These are phyloP conservation scores for Phalera bucephala DNA, from an alignment of 2,888 invertebrate species.

Conservation along the genomic window DNA sequence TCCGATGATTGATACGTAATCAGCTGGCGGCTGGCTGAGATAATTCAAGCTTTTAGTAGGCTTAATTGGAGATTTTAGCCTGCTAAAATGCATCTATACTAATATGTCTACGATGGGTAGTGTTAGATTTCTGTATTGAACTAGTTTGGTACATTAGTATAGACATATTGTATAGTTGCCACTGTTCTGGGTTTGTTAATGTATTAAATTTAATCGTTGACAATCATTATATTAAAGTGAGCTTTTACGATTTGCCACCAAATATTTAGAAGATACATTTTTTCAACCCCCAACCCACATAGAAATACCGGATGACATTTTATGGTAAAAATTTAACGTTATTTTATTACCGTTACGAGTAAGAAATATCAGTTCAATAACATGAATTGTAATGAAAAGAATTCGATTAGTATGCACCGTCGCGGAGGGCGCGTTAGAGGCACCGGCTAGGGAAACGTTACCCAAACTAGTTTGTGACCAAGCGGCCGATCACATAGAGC, in stretches of 20 bases:
- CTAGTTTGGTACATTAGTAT: too few species aligned
- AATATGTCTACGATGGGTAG: too few species aligned
- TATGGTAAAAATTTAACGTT: constrained; percentile 28
- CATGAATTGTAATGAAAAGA: constrained; percentile 62
- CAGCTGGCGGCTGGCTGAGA: constrained; percentile 9
- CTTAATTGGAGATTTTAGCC: neutral
- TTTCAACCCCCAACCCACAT: neutral
- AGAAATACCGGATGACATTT: constrained; percentile 2
- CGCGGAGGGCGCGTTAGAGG: constrained; percentile 45
- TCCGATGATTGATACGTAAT: constrained; percentile 23
- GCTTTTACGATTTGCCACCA: too few species aligned
- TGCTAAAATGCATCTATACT: too few species aligned
- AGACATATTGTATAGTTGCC: too few species aligned
- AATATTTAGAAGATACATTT: too few species aligned
- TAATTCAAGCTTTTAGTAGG: constrained; percentile 1
- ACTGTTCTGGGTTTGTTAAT: too few species aligned
- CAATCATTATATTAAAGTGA: too few species aligned
- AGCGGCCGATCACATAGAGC: constrained; percentile 66
- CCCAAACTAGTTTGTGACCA: constrained; percentile 74
- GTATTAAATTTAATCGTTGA: too few species aligned
- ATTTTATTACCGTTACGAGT: constrained; percentile 47
- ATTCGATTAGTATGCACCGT: constrained; percentile 75
- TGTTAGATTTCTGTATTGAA: too few species aligned
- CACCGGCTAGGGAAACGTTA: constrained; percentile 59
- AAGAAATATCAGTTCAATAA: constrained; percentile 63